Base-by-base conservation (phyloP, 2,113 vertebrate genomes). In the Perca flavescens region DNA sequence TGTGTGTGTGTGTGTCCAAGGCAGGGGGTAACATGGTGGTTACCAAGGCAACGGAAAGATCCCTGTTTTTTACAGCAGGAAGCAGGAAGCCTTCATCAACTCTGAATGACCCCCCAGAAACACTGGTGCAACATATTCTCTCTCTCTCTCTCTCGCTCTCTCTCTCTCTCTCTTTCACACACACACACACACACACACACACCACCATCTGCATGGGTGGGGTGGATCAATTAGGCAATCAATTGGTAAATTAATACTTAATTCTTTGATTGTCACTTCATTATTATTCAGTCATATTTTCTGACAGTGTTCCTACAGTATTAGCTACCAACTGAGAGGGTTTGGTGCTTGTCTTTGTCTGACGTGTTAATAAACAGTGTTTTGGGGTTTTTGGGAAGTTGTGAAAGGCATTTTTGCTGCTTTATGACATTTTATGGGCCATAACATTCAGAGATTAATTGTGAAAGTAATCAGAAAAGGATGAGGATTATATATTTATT, bases 11-110 rank as follows among this genome's bases (percentile, higher is more conserved):
- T 22, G 61, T 75, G 11, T 57, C 15, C 14, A 0, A 28, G 64
- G 53, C 13, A 47, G 82, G 71, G 82, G 85, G 80, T 75, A 57
- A 74, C 74, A 77, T 90, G 82, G 78, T 83, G 83, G 94, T 95
- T 93, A 78, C 91, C 89, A 91, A 83, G 93, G 92, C 68, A 58
- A 94, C 90, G 62, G 86, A 76, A 21, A 79, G 67, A 78, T 85
- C 57, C 58, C 72, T 62, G 61, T 79, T 66, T 53, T 70, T 76
- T 77, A 19, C 79, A 75, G 81, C 79, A 89, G 78, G 83, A 80
- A 83, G 80, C 80, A 85, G 81, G 81, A 81, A 88, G 82, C 85
- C 84, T 80, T 78, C 69, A 85, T 92, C 85, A 75, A 85, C 86
- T 82, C 88, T 79, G 67, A 74, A 77, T 86, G 82, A 90, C 81